Base-by-base conservation (phyloP, 2,888 invertebrate genomes). In the Spatulosminthurus flaviceps region DNA sequence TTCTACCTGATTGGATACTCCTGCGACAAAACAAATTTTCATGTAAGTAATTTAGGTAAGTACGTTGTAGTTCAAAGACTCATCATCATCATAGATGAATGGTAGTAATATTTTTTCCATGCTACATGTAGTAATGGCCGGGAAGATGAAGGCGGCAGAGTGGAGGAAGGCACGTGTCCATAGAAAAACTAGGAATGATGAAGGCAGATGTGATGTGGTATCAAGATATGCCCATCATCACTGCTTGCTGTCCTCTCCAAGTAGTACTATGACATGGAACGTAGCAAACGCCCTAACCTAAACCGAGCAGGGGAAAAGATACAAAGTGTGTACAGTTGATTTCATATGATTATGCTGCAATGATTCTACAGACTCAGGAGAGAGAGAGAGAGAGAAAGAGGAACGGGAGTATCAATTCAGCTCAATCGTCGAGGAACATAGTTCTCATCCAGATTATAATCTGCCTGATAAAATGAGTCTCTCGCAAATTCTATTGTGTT, bases 401-500 rank as follows among this genome's bases (percentile, higher is more conserved):
- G 28, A 51, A 64, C 13, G 21, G 22, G 22, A 69, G 75, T 76
- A 76, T 76, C 75, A 66, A 43, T 76, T 76, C 43, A 76, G 66
- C 66, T 76, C 67, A 76, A 76, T 76, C 67, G 66, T 26, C 28
- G 22, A 24, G 66, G 61, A 67, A 51, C 34, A 28, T 11, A 24
- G 43, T 76, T 42, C 41, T 34, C 73, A 29, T 61, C 73, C 60
- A 73, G 76, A 76, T 76, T 76, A n/a, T n/a, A 76, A 76, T 76
- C 76, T 69, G 13, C 11, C 64, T 66, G 76, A 76, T 76, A 76
- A 76, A 67, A 67, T 67, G 76, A 76, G 76, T 67, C 43, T 34
- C 76, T 67, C 69, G 75, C 75, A 64, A 76, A 67, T 76, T 76
- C 64, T 67, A 76, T 76, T 76, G 75, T 76, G 26, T 66, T 41